Evolutionary conservation across 2,797 vertebrate genomes (phyloP).

Genomic region (Gymnocypris eckloni): DNA sequence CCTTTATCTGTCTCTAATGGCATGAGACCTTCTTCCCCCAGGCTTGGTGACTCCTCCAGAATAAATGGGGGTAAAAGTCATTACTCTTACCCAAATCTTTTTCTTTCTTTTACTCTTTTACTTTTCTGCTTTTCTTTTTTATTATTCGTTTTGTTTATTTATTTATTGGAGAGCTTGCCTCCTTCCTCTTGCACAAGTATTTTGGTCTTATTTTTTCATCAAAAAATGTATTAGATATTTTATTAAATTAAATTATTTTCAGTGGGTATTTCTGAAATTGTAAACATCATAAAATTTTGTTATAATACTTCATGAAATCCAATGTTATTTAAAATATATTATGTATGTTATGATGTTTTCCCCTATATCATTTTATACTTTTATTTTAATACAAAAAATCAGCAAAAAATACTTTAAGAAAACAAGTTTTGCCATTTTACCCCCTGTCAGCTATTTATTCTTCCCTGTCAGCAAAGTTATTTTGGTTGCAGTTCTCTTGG

Average conservation of each 20-base stretch:
- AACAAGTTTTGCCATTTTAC: neutral
- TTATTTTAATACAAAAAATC: neutral
- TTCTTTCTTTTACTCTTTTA: neutral
- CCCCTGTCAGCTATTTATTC: conserved; percentile 21
- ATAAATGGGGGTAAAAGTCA: conserved; percentile 73
- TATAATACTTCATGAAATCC: neutral
- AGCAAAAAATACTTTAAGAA: neutral
- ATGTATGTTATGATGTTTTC: neutral
- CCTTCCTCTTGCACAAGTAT: neutral
- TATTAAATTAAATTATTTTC: neutral
- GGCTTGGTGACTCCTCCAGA: conserved; percentile 66
- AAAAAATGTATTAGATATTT: neutral
- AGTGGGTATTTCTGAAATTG: neutral
- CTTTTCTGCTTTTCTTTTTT: neutral
- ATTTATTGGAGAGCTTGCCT: neutral
- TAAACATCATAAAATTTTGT: neutral
- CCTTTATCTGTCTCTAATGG: conserved; percentile 65
- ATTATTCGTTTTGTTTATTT: neutral
- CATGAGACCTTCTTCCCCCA: conserved; percentile 68
- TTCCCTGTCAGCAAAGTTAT: conserved; percentile 4
- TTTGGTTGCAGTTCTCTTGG: conserved; percentile 21
- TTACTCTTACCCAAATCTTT: conserved; percentile 17
- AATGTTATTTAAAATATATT: neutral
- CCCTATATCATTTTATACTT: no score
- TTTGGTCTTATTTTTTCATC: neutral